Conservation (phyloP, 92 coral and sea anemone genomes). For the Epizoanthus fatuus region DNA sequence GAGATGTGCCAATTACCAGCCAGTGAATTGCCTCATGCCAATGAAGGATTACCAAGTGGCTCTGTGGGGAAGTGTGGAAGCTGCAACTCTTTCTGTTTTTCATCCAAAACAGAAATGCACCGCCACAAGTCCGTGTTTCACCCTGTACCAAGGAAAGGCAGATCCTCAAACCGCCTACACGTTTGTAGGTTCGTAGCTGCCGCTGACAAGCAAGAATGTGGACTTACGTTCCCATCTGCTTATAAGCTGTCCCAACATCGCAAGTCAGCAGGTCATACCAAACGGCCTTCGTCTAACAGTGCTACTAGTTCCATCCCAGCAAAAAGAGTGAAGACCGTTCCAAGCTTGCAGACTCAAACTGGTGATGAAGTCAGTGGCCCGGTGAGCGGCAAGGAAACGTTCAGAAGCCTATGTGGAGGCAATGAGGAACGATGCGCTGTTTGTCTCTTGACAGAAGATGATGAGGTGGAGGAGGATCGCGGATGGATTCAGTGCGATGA, state of each 20-base stretch:
- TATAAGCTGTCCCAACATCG: not conserved
- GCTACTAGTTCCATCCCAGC: conserved; percentile 33
- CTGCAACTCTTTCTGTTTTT: conserved; percentile 11
- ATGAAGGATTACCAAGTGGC: conserved; percentile 21
- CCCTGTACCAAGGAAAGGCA: conserved; percentile 32
- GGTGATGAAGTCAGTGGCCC: conserved; percentile 31
- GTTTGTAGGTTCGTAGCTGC: conserved; percentile 11
- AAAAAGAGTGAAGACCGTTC: conserved; percentile 20
- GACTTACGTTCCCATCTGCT: conserved; percentile 7
- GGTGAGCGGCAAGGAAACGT: conserved; percentile 25
- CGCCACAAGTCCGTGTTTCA: conserved; percentile 13
- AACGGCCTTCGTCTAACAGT: conserved; percentile 17
- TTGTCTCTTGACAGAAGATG: conserved; percentile 43
- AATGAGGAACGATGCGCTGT: conserved; percentile 39
- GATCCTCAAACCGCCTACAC: not conserved
- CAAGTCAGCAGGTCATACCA: conserved; percentile 20
- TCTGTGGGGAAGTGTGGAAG: conserved; percentile 8
- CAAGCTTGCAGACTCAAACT: conserved; percentile 31
- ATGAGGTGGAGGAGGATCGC: conserved; percentile 41
- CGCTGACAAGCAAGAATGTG: conserved; percentile 26
- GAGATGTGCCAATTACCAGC: conserved; percentile 53
- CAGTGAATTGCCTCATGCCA: conserved; percentile 20
- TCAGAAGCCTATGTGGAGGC: conserved; percentile 37
- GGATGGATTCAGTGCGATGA: conserved; percentile 45
- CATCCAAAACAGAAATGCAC: conserved; percentile 25